Percentiles rank a stretch among this genome's conserved stretches.
These are phyloP conservation scores for Hapalemur alaotrensis DNA, from an alignment of 2,797 vertebrate species.

Conservation along the genomic window DNA sequence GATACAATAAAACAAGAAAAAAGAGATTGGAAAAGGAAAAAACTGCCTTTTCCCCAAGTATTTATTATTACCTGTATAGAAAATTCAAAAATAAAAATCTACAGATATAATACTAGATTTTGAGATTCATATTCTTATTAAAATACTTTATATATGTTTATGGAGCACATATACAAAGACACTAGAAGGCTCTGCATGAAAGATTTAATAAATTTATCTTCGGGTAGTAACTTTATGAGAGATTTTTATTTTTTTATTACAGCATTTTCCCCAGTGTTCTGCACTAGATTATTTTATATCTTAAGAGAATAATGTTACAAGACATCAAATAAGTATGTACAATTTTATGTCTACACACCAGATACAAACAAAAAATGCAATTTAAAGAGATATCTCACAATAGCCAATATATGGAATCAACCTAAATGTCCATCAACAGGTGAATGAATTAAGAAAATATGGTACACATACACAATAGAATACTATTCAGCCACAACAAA, in stretches of 20 bases:
- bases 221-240: not conserved
- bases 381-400: not conserved
- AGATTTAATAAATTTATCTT: not conserved
- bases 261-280: not conserved
- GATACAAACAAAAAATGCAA: not conserved
- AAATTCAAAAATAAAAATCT: conserved; percentile 23
- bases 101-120: not conserved
- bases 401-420: not conserved
- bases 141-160: not conserved
- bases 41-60: not conserved
- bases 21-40: not conserved
- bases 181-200: not conserved
- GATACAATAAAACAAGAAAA: not conserved
- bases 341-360: not conserved
- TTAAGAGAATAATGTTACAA: not conserved
- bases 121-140: not conserved
- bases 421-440: not conserved
- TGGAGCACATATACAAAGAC: not conserved
- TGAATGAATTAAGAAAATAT: not conserved
- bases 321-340: not conserved
- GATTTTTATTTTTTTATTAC: not conserved
- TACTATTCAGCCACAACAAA: not conserved
- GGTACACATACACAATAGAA: not conserved
- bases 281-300: not conserved
- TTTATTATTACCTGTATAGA: not conserved